Base-by-base conservation (phyloP, 2,113 vertebrate species). In the Pholis gunnellus region DNA sequence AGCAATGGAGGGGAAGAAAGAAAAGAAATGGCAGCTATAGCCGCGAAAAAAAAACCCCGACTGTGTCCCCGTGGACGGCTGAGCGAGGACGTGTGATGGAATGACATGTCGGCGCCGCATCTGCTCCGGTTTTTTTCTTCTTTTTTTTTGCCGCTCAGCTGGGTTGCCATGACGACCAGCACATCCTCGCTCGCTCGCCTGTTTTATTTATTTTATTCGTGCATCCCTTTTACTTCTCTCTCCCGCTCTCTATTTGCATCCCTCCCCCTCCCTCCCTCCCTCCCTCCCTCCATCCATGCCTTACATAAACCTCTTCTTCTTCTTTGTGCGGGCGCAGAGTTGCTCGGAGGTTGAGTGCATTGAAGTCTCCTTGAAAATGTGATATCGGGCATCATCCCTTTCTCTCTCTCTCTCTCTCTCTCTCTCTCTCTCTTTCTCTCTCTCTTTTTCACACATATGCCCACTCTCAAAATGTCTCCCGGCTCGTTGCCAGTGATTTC, bases 271-370 rank as follows among this genome's bases (percentile, higher is more conserved):
- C 64, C 59, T 81, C 31, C 64, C 59, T 81, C 59, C 61, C 66
- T 63, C 85, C 59, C 61, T 81, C 72, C 48, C 17, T 71, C 83
- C 50, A 25, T 68, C 69, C 29, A 59, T 14, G 73, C 70, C 91
- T 90, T 92, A 89, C 84, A 86, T 93, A 91, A 93, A 92, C 83
- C 90, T 84, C 76, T 20, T 79, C 85, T 88, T 80, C 73, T 17
- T 80, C 84, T 88, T 79, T 82, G 81, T 84, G 9, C 5, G 57
- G 78, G 68, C 42, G 46, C 79, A 69, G 60, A 78, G 67, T 29
- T n/a, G 54, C 76, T 81, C 63, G 3, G 18, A 78, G 90, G 57
- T 76, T 60, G 76, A 86, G 79, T 59, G 68, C 78, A 74, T 38
- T 9, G 40, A 88, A 56, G 83, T 88, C 85, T 81, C 44, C 70